Percentiles rank a stretch among this genome's conserved stretches.
These are phyloP conservation scores for Epistrophe grossulariae DNA, from an alignment of 2,888 invertebrate species.

Conservation along the genomic window DNA sequence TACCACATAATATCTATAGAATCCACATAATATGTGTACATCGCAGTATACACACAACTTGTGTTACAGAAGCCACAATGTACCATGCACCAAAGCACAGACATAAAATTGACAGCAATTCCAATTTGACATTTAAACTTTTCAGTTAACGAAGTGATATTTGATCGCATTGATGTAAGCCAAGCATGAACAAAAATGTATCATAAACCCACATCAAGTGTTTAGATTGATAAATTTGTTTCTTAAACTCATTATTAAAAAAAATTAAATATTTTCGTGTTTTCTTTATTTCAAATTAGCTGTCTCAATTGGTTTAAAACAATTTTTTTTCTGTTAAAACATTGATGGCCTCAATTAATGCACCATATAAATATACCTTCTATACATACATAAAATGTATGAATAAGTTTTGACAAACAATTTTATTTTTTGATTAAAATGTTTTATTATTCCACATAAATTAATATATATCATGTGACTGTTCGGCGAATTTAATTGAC, in stretches of 20 bases:
- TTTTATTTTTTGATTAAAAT: not conserved
- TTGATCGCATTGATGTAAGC: not conserved
- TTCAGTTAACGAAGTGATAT: slow-evolving; percentile 10
- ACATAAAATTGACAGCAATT: slow-evolving; percentile 7
- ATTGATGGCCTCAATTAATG: slow-evolving; percentile 1
- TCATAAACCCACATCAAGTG: not conserved
- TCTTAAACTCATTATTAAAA: not conserved
- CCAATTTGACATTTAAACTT: not conserved
- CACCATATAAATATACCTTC: not conserved
- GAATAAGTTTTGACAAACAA: not conserved
- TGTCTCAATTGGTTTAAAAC: not conserved
- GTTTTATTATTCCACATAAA: slow-evolving; percentile 1
- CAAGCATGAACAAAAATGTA: not conserved
- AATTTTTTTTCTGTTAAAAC: not conserved
- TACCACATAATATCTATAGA: not conserved
- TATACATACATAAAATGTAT: not conserved
- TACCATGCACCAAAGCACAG: not conserved
- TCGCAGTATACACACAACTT: not conserved
- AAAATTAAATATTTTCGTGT: not conserved
- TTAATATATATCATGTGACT: slow-evolving; percentile 5
- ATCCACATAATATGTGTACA: no score
- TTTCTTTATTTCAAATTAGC: not conserved
- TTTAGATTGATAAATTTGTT: not conserved
- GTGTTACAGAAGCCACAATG: not conserved
- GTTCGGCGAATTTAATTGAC: not conserved